These are phyloP conservation scores for Luffia ferchaultella DNA, from an alignment of 2,888 invertebrate genomes.

Conservation along the genomic window DNA sequence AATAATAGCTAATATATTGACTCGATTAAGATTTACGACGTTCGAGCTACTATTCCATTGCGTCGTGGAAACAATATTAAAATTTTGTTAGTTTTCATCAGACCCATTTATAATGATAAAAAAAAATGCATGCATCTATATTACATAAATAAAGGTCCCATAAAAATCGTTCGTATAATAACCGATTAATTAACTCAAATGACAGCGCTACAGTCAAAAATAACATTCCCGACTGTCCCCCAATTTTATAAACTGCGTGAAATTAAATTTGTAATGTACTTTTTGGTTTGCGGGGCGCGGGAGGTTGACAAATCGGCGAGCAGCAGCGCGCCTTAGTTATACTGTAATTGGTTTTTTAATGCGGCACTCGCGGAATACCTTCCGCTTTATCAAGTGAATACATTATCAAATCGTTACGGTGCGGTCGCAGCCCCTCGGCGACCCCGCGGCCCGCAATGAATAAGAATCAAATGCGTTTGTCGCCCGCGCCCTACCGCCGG, in stretches of 20 bases:
- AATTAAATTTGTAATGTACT: conserved; percentile 64
- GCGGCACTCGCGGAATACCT: conserved; percentile 58
- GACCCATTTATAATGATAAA: too few species aligned
- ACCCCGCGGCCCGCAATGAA: conserved; percentile 34
- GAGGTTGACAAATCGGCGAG: conserved; percentile 63
- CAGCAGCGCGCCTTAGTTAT: conserved; percentile 56
- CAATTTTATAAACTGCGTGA: conserved; percentile 61
- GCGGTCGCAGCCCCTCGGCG: conserved; percentile 38
- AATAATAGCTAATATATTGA: too few species aligned
- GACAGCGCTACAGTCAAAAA: conserved; percentile 45
- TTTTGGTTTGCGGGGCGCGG: conserved; percentile 53
- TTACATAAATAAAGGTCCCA: too few species aligned
- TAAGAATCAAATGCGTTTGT: conserved; percentile 56
- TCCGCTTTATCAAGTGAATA: conserved; percentile 65
- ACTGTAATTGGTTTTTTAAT: conserved; percentile 67
- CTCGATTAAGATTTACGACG: too few species aligned
- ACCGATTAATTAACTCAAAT: conserved; percentile 44
- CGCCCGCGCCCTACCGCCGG: conserved; percentile 22
- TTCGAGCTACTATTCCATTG: too few species aligned
- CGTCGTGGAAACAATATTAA: too few species aligned
- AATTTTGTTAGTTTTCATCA: too few species aligned
- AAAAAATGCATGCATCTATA: too few species aligned
- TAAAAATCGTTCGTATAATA: conserved; percentile 19
- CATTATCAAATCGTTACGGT: conserved; percentile 64
- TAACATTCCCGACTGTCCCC: conserved; percentile 45